Percentiles rank a stretch among this genome's conserved stretches.
Conservation (phyloP, 2,113 vertebrate species). For the Oriolus oriolus region DNA sequence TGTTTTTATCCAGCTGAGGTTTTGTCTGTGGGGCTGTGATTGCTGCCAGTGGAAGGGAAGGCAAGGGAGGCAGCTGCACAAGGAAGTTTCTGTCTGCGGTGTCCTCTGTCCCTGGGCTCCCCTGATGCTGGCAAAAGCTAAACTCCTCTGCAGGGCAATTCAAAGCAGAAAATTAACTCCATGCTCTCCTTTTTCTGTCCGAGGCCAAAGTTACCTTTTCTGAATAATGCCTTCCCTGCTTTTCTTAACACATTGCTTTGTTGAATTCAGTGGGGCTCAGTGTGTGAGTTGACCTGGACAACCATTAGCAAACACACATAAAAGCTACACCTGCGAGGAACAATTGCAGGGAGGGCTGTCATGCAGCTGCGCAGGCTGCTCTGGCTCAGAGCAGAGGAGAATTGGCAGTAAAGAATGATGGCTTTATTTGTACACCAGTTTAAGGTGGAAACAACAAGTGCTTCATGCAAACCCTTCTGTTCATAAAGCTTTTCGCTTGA, state of each 20-base stretch:
- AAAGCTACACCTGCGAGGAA: neutral
- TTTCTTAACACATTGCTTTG: neutral
- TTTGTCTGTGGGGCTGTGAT: neutral
- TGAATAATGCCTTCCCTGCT: neutral
- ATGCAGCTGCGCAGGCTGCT: neutral
- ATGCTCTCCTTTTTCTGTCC: neutral
- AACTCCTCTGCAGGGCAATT: neutral
- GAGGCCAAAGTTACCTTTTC: neutral
- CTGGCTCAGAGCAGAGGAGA: neutral
- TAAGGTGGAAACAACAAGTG: constrained; percentile 23
- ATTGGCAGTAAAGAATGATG: neutral
- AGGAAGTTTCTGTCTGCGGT: neutral
- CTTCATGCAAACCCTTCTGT: constrained; percentile 16
- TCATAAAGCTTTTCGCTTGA: neutral
- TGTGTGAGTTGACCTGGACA: neutral
- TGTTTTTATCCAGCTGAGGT: neutral
- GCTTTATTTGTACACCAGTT: constrained; percentile 21
- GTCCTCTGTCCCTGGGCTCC: neutral
- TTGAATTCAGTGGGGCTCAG: neutral
- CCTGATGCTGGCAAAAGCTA: neutral
- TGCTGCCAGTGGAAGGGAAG: neutral
- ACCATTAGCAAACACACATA: neutral
- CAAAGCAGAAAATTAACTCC: neutral
- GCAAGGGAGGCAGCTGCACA: neutral
- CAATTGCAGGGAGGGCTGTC: neutral